Percentiles rank a stretch among this genome's conserved stretches.
Conservation (phyloP, 2,797 vertebrate species). For the Cossypha niveicapilla region DNA sequence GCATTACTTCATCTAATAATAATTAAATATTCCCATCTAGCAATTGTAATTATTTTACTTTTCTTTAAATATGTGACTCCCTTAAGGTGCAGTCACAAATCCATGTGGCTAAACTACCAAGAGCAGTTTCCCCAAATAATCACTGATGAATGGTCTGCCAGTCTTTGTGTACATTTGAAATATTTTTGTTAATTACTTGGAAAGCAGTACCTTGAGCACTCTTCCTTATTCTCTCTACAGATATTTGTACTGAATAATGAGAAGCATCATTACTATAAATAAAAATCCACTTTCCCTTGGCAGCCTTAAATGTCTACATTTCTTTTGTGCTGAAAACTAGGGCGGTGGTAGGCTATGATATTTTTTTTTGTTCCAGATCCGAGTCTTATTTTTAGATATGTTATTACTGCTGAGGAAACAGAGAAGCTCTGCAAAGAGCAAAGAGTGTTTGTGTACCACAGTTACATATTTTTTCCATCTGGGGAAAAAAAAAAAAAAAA, state of each 20-base stretch:
- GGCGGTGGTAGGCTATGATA: not conserved
- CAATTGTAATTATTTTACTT: not conserved
- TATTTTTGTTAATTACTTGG: slow-evolving; percentile 49
- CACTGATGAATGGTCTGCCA: not conserved
- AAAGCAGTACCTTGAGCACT: slow-evolving; percentile 33
- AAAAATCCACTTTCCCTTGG: slow-evolving; percentile 42
- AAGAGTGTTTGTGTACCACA: slow-evolving; percentile 43
- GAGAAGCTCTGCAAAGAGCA: slow-evolving; percentile 44
- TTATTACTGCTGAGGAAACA: slow-evolving; percentile 49
- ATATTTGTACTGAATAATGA: slow-evolving; percentile 28
- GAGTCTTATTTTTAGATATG: slow-evolving; percentile 40
- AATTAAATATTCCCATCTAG: not conserved
- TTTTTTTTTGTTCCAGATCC: slow-evolving; percentile 23
- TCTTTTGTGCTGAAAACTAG: slow-evolving; percentile 10
- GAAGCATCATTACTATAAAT: slow-evolving; percentile 18
- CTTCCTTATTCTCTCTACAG: not conserved
- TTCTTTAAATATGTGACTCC: not conserved
- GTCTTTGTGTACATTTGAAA: not conserved
- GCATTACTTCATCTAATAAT: not conserved
- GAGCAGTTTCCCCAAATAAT: not conserved
- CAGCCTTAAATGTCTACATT: not conserved
- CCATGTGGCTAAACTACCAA: not conserved
- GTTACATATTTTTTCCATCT: slow-evolving; percentile 63
- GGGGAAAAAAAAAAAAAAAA: not conserved
- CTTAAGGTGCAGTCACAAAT: not conserved